phyloP scores from a whole-genome alignment of 2,888 invertebrate species.

The Clistopyga incitator region DNA sequence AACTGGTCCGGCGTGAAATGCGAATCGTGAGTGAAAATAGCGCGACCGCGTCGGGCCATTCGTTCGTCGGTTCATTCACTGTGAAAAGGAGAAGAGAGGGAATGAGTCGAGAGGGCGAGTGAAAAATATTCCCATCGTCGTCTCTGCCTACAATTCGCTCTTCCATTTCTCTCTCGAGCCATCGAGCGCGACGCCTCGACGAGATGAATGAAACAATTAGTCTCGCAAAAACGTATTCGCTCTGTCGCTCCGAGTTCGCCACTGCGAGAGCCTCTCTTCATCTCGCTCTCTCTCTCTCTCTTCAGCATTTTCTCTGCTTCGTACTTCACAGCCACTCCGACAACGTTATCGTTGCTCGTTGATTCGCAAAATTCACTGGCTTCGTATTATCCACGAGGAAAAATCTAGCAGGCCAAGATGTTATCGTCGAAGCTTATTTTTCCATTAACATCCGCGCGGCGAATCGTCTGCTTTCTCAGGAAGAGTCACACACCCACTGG shows the following conservation, averaged over 20 bases:
- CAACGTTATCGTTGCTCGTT: slow-evolving; percentile 46
- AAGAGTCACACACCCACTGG: slow-evolving; percentile 8
- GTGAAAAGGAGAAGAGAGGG: slow-evolving; percentile 36
- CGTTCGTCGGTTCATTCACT: slow-evolving; percentile 42
- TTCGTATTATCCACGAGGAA: background rate
- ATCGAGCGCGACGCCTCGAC: slow-evolving; percentile 54
- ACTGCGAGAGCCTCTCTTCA: background rate
- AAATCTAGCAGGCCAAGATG: background rate
- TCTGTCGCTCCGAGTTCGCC: background rate
- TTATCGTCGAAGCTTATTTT: slow-evolving; percentile 18
- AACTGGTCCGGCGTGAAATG: slow-evolving; percentile 59
- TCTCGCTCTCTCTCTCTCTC: background rate
- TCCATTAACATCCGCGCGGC: slow-evolving; percentile 3
- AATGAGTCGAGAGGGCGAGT: slow-evolving; percentile 27
- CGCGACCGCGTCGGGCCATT: slow-evolving; percentile 39
- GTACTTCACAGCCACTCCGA: background rate
- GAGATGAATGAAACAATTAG: slow-evolving; percentile 64
- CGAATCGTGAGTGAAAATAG: slow-evolving; percentile 55
- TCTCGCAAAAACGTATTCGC: slow-evolving; percentile 48
- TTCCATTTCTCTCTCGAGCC: slow-evolving; percentile 38
- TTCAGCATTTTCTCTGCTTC: slow-evolving; percentile 10
- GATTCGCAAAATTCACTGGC: slow-evolving; percentile 22
- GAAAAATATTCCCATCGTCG: slow-evolving; percentile 32
- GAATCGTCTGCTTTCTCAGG: slow-evolving; percentile 17
- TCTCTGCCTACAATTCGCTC: slow-evolving; percentile 14